Evolutionary conservation across 1,140 invertebrate species (phyloP), one percentile per base, ranked within the genome.

Genomic region (Potamilus streckersoni): DNA sequence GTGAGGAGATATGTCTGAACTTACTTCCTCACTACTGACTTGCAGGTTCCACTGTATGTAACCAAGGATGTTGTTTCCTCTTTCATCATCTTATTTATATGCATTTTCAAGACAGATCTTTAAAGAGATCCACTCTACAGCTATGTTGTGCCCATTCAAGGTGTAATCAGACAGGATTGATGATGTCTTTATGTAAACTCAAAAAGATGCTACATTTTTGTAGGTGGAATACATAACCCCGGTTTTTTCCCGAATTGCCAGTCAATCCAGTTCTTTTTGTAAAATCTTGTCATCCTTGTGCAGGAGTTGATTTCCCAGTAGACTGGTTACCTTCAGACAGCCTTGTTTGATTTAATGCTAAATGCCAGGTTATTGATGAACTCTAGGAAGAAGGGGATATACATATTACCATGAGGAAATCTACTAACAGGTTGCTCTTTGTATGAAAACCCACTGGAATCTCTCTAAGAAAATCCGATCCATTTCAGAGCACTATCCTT

Each of bases 351-450:
- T 23, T 67, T 59, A 8, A 83, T 19, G 57, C 68, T 70, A 38
- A 77, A 71, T 19, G 60, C 66, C 11, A 76, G 63, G 68, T 82
- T 71, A 56, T 82, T 79, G 19, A 76, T 80, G 58, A 63, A 76
- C 11, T 68, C 14, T 0, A 78, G 70, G 56, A 75, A 78, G 27
- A 80, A 73, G 31, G 75, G 60, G 4, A 71, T 76, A 58, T 73
- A 70, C 8, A 80, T 71, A 19, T 66, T 73, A 11, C 78, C 73
- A n/a, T 76, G 71, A 8, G 68, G 78, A n/a, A 81, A 71, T n/a
- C 78, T 74, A 38, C 38, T 49, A 11, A 82, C 74, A 16, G 56
- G 19, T 20, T 16, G 55, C 64, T 17, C 74, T 69, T 16, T 80
- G 73, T 1, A 78, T 16, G 19, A 76, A 17, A 16, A 82, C 78